phyloP scores from a whole-genome alignment of 1,140 invertebrate genomes.

The Drosophila ironensis region DNA sequence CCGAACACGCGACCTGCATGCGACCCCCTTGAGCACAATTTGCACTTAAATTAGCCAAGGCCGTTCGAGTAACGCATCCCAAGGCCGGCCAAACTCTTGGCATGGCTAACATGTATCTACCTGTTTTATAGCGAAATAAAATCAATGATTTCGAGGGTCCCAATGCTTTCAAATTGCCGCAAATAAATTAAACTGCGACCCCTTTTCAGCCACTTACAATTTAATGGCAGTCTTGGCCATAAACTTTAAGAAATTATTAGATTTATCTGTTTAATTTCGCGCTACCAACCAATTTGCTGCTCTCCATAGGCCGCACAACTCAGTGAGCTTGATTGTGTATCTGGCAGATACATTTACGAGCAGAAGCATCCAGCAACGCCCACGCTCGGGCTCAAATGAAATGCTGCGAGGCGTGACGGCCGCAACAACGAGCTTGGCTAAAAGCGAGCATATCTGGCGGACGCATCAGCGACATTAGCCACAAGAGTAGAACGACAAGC shows the following conservation, averaged over 20 bases:
- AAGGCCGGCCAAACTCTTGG: constrained; percentile 35
- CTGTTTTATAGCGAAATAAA: constrained; percentile 16
- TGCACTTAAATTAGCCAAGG: constrained; percentile 69
- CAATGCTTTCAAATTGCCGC: constrained; percentile 30
- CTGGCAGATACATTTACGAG: constrained; percentile 56
- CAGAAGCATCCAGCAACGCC: constrained; percentile 15
- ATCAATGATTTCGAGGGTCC: constrained; percentile 9
- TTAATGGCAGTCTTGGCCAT: no score
- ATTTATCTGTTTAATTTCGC: background rate
- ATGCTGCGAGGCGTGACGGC: constrained; percentile 58
- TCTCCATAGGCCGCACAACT: constrained; percentile 18
- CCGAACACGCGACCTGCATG: constrained; percentile 49
- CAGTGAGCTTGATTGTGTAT: constrained; percentile 37
- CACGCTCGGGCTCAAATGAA: constrained; percentile 25
- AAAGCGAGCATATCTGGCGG: constrained; percentile 43
- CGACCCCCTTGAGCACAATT: constrained; percentile 56
- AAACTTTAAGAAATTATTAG: no score
- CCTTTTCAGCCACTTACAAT: no score
- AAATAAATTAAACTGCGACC: no score
- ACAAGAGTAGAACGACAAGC: constrained; percentile 40
- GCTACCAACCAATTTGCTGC: background rate
- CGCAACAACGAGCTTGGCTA: constrained; percentile 23
- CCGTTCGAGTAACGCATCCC: constrained; percentile 35
- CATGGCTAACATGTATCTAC: constrained; percentile 58
- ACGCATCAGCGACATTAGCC: constrained; percentile 38